Conservation (phyloP, 1,140 invertebrate species). For the Drosophila punjabiensis region DNA sequence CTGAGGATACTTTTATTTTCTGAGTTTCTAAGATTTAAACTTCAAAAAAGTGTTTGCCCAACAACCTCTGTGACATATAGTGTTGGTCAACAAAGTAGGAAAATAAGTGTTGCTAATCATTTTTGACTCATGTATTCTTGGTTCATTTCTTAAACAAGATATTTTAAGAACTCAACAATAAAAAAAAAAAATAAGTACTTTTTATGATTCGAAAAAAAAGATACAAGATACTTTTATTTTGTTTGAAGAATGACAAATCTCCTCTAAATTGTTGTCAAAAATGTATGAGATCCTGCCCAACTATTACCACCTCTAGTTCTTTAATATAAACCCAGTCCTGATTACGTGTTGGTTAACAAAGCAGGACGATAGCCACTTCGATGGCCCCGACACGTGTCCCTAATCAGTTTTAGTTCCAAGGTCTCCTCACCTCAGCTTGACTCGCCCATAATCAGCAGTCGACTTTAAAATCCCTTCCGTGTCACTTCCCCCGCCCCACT, state of each 20-base stretch:
- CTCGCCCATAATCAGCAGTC: conserved; percentile 31
- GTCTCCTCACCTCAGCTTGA: conserved; percentile 8
- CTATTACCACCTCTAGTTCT: background rate
- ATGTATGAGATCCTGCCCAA: background rate
- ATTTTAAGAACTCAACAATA: no score
- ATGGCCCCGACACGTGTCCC: conserved; percentile 15
- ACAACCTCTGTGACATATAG: no score
- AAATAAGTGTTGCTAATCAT: no score
- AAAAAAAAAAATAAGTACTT: no score
- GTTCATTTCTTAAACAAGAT: no score
- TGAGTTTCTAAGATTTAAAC: no score
- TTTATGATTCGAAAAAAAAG: background rate
- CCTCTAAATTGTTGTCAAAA: background rate
- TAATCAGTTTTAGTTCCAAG: conserved; percentile 47
- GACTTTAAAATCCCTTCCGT: conserved; percentile 50
- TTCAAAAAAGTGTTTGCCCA: no score
- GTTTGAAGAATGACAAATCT: background rate
- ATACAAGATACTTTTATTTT: background rate
- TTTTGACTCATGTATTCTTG: no score
- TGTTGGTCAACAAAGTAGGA: no score
- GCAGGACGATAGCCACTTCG: background rate
- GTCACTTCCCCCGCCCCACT: conserved; percentile 1
- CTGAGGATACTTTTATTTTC: no score
- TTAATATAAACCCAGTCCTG: background rate
- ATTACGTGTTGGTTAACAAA: conserved; percentile 6